These are phyloP conservation scores for Neodiprion fabricii DNA, from an alignment of 1,140 invertebrate species.

Conservation along the genomic window DNA sequence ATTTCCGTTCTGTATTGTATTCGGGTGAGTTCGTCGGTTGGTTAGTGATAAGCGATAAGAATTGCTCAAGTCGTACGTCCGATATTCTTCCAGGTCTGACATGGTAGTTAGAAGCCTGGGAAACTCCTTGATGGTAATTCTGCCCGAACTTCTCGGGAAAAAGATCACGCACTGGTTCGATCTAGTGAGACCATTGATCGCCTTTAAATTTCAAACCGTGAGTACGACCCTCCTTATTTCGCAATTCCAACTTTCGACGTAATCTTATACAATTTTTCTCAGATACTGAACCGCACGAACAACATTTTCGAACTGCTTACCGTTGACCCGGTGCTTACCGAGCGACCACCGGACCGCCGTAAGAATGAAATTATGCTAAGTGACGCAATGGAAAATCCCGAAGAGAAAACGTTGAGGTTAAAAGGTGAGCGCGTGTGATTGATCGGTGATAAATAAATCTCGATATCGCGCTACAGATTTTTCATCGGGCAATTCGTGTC, in stretches of 20 bases:
- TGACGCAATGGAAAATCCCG: constrained; percentile 67
- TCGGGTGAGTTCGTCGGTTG: constrained; percentile 70
- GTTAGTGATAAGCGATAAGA: neutral
- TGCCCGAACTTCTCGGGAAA: constrained; percentile 86
- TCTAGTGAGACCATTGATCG: constrained; percentile 87
- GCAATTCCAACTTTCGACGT: neutral
- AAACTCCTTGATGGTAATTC: constrained; percentile 88
- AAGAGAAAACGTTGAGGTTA: constrained; percentile 77
- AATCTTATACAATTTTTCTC: constrained; percentile 33
- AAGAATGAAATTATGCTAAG: constrained; percentile 64
- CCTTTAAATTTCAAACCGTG: constrained; percentile 94
- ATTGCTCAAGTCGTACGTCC: neutral
- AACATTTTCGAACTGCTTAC: constrained; percentile 96
- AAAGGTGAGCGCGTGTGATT: constrained; percentile 71
- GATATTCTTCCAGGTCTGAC: constrained; percentile 72
- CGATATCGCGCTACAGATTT: constrained; percentile 2
- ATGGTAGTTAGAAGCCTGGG: constrained; percentile 91
- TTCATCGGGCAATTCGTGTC: constrained; percentile 22
- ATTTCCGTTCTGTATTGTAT: constrained; percentile 97
- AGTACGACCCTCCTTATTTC: constrained; percentile 51
- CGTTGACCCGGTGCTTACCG: constrained; percentile 78
- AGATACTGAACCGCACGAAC: constrained; percentile 94
- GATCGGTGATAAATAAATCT: neutral
- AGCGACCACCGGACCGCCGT: constrained; percentile 65
- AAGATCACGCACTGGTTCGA: constrained; percentile 92